A percentile compares a stretch with the other conserved stretches of the same genome.
phyloP scores from a whole-genome alignment of 2,113 vertebrate genomes.

The Loxodonta africana region DNA sequence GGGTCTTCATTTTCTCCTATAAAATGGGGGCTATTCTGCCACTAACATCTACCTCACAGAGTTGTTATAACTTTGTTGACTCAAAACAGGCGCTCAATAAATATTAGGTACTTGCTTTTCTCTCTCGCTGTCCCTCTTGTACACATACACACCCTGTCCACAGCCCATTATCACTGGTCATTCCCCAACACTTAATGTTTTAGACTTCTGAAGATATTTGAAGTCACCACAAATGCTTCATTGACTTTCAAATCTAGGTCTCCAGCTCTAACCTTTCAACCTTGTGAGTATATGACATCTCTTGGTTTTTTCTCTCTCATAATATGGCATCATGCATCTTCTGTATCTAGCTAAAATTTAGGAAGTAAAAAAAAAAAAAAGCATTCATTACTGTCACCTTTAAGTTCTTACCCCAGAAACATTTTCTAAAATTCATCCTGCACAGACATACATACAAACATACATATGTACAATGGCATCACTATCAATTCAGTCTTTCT shows the following conservation, averaged over 20 bases:
- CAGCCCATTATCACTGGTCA: neutral
- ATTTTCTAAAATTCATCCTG: constrained; percentile 31
- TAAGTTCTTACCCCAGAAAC: constrained; percentile 15
- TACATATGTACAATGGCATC: neutral
- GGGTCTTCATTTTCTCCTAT: constrained; percentile 35
- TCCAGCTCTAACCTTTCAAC: constrained; percentile 79
- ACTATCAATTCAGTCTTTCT: neutral
- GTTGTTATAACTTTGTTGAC: neutral
- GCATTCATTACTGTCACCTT: constrained; percentile 44
- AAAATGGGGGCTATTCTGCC: constrained; percentile 1
- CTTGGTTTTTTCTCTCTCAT: neutral
- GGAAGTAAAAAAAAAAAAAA: constrained; percentile 67
- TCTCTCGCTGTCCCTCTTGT: neutral
- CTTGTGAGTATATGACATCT: constrained; percentile 44
- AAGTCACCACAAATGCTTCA: constrained; percentile 54
- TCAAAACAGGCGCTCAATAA: neutral
- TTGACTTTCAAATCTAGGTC: constrained; percentile 37
- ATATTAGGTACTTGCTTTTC: neutral
- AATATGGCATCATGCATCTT: constrained; percentile 24
- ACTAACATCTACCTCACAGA: neutral
- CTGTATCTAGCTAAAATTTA: constrained; percentile 77
- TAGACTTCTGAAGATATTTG: constrained; percentile 32
- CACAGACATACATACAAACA: neutral
- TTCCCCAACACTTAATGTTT: constrained; percentile 18
- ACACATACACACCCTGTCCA: neutral